Percentiles rank a stretch among this genome's conserved stretches.
Conservation (phyloP, 2,888 invertebrate genomes). For the Lumbricus terrestris region DNA sequence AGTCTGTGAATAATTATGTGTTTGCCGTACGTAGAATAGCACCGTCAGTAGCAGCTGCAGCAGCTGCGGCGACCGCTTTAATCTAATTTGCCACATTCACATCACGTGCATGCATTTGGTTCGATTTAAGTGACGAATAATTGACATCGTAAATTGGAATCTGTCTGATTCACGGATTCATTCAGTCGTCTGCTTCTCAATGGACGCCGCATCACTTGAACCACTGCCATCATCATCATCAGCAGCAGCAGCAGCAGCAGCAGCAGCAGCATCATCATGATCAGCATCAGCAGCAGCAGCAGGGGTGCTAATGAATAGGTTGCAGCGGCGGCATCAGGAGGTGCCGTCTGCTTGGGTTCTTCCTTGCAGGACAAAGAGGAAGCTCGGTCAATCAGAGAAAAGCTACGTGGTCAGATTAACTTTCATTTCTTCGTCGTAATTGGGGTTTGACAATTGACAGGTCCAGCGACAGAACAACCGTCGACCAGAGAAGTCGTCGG, state of each 20-base stretch:
- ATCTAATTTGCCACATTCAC: neutral
- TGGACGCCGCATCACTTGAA: neutral
- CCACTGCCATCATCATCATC: neutral
- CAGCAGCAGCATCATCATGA: too few relatives aligned
- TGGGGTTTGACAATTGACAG: constrained; percentile 3
- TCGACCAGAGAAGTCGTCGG: too few relatives aligned
- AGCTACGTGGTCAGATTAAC: neutral
- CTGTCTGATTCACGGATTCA: constrained; percentile 3
- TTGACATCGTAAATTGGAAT: neutral
- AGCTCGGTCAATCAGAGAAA: neutral
- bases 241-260: neutral
- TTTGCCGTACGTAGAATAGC: neutral
- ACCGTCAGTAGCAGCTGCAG: neutral
- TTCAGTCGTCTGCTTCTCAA: neutral
- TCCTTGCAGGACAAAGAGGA: neutral
- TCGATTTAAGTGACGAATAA: neutral
- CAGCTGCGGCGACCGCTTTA: too few relatives aligned
- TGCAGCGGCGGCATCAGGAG: neutral
- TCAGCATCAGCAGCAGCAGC: neutral
- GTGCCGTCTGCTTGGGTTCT: neutral
- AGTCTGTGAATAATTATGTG: neutral
- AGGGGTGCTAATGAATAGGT: neutral
- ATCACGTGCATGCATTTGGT: neutral
- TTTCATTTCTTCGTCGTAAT: neutral
- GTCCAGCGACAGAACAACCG: neutral